Base-by-base conservation (phyloP, 2,113 vertebrate genomes). In the Tursiops truncatus region DNA sequence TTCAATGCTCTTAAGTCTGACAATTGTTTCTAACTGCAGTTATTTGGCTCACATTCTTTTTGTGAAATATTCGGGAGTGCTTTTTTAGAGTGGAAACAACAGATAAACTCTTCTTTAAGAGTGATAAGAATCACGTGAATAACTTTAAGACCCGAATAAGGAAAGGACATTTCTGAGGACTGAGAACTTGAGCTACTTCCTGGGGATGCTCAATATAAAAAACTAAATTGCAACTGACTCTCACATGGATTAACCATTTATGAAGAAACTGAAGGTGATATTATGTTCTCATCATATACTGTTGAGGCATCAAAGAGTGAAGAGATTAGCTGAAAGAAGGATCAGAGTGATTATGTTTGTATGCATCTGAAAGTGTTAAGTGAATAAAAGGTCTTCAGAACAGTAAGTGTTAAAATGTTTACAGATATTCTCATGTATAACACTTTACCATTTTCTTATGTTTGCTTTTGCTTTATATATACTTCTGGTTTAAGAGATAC, bases 251-350 rank as follows among this genome's bases (percentile, higher is more conserved):
- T 98, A 97, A 95, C 58, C 65, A 96, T 63, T 96, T 97, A 94
- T 96, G 86, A 97, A 98, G 94, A 95, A 91, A 98, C 82, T 94
- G 94, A 89, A 0, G 68, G 36, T 96, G 76, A 93, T 97, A 93
- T 89, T 38, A 91, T 96, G 90, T 97, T 87, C 76, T 96, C 92
- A 73, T 83, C 91, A 76, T 96, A 85, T 97, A 96, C 89, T 97
- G 89, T 88, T 86, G 87, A 96, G 83, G 86, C 73, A 94, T 97
- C 92, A 98, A 98, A 83, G 86, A 96, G 17, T 6, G 76, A 41
- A 92, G 65, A 95, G 86, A 96, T 97, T 93, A 98, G 84, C 77
- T 85, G 56, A 92, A 92, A 94, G 86, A 97, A 83, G 88, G 86
- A 97, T 97, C 38, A 60, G 0, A 0, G 76, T 65, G 38, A 92